Conservation (phyloP, 2,113 vertebrate genomes). For the Ptilorrhoa leucosticta region DNA sequence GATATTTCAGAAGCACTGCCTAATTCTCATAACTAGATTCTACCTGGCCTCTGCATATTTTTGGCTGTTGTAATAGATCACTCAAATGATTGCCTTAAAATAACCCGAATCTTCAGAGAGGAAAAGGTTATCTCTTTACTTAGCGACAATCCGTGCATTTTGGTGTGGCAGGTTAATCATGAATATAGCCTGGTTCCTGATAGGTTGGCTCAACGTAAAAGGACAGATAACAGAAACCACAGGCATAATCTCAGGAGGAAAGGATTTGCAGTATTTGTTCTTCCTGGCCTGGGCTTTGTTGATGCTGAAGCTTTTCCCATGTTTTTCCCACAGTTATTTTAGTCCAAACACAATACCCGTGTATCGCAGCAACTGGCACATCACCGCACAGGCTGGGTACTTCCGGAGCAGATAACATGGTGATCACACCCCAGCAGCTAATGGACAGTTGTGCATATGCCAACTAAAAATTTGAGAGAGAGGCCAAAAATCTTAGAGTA, state of each 20-base stretch:
- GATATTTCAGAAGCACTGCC: background rate
- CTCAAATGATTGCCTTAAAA: background rate
- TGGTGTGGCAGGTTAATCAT: background rate
- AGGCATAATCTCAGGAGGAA: background rate
- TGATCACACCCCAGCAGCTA: background rate
- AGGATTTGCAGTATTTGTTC: slow-evolving; percentile 10
- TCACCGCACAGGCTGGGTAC: background rate
- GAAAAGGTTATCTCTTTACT: background rate
- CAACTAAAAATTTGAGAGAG: background rate
- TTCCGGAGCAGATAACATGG: background rate
- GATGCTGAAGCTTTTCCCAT: background rate
- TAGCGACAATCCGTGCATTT: background rate
- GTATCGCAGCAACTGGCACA: background rate
- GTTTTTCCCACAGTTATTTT: background rate
- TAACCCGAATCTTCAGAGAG: background rate
- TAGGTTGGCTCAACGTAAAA: background rate
- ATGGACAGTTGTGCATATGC: background rate
- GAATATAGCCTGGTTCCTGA: background rate
- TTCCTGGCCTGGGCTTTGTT: slow-evolving; percentile 14
- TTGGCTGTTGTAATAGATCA: background rate
- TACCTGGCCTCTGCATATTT: background rate
- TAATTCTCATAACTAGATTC: background rate
- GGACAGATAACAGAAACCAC: background rate
- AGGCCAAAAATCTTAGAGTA: background rate
- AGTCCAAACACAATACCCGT: background rate